Conservation (phyloP, 2,888 invertebrate genomes). For the Ophion costatus region DNA sequence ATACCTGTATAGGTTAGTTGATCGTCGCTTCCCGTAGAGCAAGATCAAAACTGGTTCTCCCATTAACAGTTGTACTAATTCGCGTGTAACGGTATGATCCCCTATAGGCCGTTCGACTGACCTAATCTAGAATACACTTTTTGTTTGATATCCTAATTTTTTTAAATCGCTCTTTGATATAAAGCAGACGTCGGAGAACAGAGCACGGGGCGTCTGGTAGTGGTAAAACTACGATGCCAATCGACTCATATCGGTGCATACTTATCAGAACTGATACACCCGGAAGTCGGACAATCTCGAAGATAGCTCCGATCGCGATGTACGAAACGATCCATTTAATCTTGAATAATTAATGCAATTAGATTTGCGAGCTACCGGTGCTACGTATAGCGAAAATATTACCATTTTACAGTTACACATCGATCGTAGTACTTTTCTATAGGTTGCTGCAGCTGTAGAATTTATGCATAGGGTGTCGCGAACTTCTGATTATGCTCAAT, state of each 20-base stretch:
- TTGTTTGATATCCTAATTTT: constrained; percentile 24
- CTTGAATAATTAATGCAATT: constrained; percentile 49
- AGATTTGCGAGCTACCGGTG: not conserved
- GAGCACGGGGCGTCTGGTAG: constrained; percentile 2
- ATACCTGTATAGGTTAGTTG: not conserved
- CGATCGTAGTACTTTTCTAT: constrained; percentile 3
- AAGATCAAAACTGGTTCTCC: constrained; percentile 50
- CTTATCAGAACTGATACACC: constrained; percentile 29
- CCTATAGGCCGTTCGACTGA: constrained; percentile 39
- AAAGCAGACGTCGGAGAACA: constrained; percentile 24
- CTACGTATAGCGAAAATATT: constrained; percentile 21
- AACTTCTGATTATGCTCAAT: not conserved
- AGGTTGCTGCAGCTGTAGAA: not conserved
- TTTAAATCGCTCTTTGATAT: constrained; percentile 11
- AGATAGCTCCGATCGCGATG: constrained; percentile 37
- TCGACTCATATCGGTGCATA: constrained; percentile 3
- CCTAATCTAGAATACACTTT: constrained; percentile 44
- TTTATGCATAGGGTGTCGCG: not conserved
- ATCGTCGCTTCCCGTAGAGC: not conserved
- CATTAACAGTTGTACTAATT: constrained; percentile 50
- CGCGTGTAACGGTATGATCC: constrained; percentile 37
- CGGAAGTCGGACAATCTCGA: constrained; percentile 37
- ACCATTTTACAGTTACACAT: constrained; percentile 23
- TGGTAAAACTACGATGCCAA: constrained; percentile 18
- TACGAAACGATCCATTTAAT: constrained; percentile 31